Evolutionary conservation across 2,888 invertebrate genomes (phyloP).

Genomic region (Lasioglossum pauxillum): DNA sequence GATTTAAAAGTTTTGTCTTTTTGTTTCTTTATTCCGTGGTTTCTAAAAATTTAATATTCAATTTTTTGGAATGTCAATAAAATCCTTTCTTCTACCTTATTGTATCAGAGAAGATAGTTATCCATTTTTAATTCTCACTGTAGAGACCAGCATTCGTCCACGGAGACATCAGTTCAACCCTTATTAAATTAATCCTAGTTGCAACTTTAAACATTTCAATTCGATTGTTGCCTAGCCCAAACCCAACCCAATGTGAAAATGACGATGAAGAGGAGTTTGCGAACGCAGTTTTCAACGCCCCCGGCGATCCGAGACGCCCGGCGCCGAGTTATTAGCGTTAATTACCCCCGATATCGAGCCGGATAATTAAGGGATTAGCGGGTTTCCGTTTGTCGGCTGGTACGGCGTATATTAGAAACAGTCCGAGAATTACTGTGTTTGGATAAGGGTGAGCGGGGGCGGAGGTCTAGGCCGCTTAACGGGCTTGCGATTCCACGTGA

Average conservation of each 20-base stretch:
- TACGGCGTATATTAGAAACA: slow-evolving; percentile 51
- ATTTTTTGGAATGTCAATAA: no score
- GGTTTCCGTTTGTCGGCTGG: slow-evolving; percentile 19
- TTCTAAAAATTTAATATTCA: no score
- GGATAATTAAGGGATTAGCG: slow-evolving; percentile 49
- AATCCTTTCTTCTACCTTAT: not conserved
- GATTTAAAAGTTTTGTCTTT: no score
- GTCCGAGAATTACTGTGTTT: slow-evolving; percentile 43
- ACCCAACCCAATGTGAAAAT: not conserved
- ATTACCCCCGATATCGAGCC: slow-evolving; percentile 49
- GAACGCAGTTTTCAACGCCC: not conserved
- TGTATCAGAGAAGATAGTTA: not conserved
- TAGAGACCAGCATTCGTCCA: no score
- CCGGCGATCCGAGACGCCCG: not conserved
- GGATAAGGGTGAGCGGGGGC: slow-evolving; percentile 6
- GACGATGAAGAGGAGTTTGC: not conserved
- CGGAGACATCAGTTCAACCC: no score
- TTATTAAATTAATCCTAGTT: no score
- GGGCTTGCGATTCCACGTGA: slow-evolving; percentile 22
- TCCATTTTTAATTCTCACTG: not conserved
- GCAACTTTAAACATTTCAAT: not conserved
- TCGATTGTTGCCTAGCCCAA: not conserved
- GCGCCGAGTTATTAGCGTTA: slow-evolving; percentile 17
- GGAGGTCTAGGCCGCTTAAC: slow-evolving; percentile 6
- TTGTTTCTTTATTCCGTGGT: no score